phyloP scores from a whole-genome alignment of 2,888 invertebrate genomes.

The Odontocolon sp. region DNA sequence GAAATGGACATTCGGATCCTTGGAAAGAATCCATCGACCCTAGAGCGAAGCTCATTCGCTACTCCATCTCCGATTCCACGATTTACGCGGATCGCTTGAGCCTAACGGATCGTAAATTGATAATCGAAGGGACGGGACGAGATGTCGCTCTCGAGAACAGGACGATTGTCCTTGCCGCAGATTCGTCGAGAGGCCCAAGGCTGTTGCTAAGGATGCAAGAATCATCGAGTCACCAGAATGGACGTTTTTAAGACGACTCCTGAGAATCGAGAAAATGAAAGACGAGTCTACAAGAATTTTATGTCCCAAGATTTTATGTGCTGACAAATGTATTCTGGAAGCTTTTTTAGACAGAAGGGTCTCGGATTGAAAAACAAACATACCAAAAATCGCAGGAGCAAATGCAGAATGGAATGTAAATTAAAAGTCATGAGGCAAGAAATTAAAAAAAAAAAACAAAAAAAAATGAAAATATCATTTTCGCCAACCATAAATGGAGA shows the following conservation, averaged over 20 bases:
- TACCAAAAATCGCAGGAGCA: too few relatives aligned
- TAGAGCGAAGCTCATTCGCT: neutral
- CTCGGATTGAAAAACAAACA: too few relatives aligned
- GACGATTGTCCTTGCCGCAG: neutral
- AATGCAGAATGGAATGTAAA: neutral
- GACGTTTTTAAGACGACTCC: too few relatives aligned
- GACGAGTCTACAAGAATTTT: too few relatives aligned
- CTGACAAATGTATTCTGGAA: too few relatives aligned
- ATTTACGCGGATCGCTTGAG: conserved; percentile 39
- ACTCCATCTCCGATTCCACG: conserved; percentile 4
- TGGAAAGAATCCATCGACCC: neutral
- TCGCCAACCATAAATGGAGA: neutral
- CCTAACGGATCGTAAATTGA: conserved; percentile 39
- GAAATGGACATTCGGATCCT: neutral
- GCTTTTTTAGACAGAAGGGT: too few relatives aligned
- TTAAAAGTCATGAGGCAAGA: neutral
- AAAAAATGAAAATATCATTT: neutral
- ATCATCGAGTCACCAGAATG: too few relatives aligned
- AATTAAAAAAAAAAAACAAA: neutral
- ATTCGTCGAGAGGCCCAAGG: conserved; percentile 17
- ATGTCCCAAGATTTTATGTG: too few relatives aligned
- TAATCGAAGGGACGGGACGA: conserved; percentile 33
- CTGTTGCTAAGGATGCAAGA: neutral
- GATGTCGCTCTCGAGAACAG: conserved; percentile 18
- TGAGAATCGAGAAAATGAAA: too few relatives aligned